A percentile compares a stretch with the other conserved stretches of the same genome.
Conservation (phyloP, 2,888 invertebrate genomes). For the Caenorhabditis angaria region DNA sequence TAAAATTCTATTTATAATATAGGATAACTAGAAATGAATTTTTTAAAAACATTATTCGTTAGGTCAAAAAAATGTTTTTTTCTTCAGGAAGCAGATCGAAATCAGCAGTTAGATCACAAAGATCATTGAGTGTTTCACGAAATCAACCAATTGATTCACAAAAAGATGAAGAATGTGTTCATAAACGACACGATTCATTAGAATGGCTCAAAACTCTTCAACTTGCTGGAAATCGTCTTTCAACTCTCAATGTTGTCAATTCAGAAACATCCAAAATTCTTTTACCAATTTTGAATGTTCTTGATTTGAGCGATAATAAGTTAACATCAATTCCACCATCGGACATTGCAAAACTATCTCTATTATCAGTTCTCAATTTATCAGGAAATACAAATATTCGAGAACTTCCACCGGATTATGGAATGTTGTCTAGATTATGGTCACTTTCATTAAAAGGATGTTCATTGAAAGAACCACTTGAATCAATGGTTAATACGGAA, state of each 20-base stretch:
- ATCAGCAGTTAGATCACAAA: slow-evolving; percentile 69
- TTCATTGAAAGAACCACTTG: slow-evolving; percentile 82
- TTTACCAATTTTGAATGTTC: slow-evolving; percentile 87
- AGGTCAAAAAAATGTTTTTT: slow-evolving; percentile 8
- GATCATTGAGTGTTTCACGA: slow-evolving; percentile 67
- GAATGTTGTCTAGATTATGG: slow-evolving; percentile 84
- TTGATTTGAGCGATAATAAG: slow-evolving; percentile 90
- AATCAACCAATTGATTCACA: slow-evolving; percentile 40
- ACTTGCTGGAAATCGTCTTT: slow-evolving; percentile 86
- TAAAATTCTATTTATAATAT: no score
- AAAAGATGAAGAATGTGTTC: slow-evolving; percentile 60
- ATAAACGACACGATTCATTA: slow-evolving; percentile 80
- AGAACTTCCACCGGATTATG: slow-evolving; percentile 89
- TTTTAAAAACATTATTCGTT: neutral
- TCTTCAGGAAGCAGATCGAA: slow-evolving; percentile 62
- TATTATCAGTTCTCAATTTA: slow-evolving; percentile 91
- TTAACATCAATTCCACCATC: slow-evolving; percentile 83
- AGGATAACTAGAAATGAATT: neutral
- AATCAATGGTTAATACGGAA: slow-evolving; percentile 88
- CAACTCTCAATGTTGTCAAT: slow-evolving; percentile 76
- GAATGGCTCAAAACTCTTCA: slow-evolving; percentile 85
- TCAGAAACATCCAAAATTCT: slow-evolving; percentile 19
- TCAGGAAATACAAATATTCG: slow-evolving; percentile 79
- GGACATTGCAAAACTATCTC: slow-evolving; percentile 84
- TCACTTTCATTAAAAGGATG: slow-evolving; percentile 92